phyloP scores from a whole-genome alignment of 2,113 vertebrate species.

The Uropsilus gracilis region DNA sequence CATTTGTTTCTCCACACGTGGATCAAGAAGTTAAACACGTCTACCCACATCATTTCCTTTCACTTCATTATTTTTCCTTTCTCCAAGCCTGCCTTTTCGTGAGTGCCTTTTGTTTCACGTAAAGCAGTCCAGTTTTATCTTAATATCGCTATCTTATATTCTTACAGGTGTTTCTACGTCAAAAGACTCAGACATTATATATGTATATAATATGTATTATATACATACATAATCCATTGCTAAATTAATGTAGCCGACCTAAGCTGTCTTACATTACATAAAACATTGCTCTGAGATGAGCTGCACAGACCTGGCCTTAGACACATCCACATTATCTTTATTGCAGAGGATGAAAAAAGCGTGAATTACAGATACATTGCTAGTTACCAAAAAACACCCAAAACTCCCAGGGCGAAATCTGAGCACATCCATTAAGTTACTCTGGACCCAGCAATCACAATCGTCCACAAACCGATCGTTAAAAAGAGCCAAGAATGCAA shows the following conservation, averaged over 20 bases:
- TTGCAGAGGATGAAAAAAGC: background rate
- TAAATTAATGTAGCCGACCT: background rate
- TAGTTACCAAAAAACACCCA: background rate
- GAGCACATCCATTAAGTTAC: background rate
- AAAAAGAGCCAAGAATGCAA: background rate
- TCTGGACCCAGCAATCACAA: background rate
- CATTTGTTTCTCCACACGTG: background rate
- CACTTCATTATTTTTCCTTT: background rate
- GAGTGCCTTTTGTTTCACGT: too few species aligned
- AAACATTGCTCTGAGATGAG: background rate
- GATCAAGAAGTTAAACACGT: conserved; percentile 26
- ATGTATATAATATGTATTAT: too few species aligned
- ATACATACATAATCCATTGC: background rate
- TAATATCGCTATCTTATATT: background rate
- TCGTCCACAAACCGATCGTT: background rate
- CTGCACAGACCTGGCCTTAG: background rate
- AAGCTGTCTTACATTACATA: conserved; percentile 3
- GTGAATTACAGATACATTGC: background rate
- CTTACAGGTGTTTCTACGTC: background rate
- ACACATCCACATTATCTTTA: background rate
- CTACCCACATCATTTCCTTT: background rate
- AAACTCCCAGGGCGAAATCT: background rate
- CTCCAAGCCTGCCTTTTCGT: background rate
- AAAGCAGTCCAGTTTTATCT: background rate
- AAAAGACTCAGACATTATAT: too few species aligned